A percentile compares a stretch with the other conserved stretches of the same genome.
phyloP scores from a whole-genome alignment of 2,888 invertebrate genomes.

The Brenthis daphne region DNA sequence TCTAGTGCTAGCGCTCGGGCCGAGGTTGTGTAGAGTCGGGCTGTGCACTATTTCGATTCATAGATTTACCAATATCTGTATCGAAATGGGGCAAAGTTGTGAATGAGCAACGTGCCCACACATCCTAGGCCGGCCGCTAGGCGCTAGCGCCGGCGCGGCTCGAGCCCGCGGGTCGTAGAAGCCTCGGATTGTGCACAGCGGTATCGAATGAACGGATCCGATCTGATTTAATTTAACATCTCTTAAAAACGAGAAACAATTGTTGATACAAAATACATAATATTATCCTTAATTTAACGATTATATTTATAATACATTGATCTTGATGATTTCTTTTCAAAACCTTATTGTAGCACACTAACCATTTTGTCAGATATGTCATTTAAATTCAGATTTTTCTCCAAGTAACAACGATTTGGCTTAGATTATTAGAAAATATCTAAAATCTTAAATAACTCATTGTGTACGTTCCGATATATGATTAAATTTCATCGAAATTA shows the following conservation, averaged over 20 bases:
- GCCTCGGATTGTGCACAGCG: constrained; percentile 78
- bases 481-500: constrained; percentile 58
- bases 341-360: constrained; percentile 82
- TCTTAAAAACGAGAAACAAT: constrained; percentile 79
- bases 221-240: constrained; percentile 64
- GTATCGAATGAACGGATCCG: constrained; percentile 69
- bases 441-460: constrained; percentile 58
- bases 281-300: constrained; percentile 78
- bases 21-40: too few species aligned
- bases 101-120: too few species aligned
- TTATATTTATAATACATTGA: constrained; percentile 80
- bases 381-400: constrained; percentile 82
- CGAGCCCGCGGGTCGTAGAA: constrained; percentile 48
- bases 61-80: too few species aligned
- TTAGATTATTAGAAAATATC: constrained; percentile 64
- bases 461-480: constrained; percentile 57
- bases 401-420: constrained; percentile 79
- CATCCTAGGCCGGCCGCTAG: constrained; percentile 26
- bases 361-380: constrained; percentile 82
- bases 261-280: constrained; percentile 79
- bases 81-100: too few species aligned
- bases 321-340: constrained; percentile 74
- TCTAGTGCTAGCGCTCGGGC: not conserved
- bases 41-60: too few species aligned
- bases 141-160: not conserved